Percentiles rank a stretch among this genome's conserved stretches.
These are phyloP conservation scores for Drosophila sp. DNA, from an alignment of 1,140 invertebrate genomes.

Conservation along the genomic window DNA sequence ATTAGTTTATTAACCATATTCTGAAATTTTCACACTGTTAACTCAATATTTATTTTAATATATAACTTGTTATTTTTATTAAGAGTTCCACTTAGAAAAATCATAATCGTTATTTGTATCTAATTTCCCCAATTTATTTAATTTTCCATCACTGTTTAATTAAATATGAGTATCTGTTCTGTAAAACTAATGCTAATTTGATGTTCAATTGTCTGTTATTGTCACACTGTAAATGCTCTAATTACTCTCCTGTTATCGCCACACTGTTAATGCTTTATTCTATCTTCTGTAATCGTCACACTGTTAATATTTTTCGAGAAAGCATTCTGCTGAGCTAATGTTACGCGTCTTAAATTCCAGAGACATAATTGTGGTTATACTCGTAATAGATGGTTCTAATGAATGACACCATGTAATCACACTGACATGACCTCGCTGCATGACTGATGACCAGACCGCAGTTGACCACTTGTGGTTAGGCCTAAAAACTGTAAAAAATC, in stretches of 20 bases:
- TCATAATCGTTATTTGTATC: too few species aligned
- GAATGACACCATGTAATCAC: conserved; percentile 20
- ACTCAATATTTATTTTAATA: too few species aligned
- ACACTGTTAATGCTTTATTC: not conserved
- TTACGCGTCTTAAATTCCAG: not conserved
- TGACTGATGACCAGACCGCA: conserved; percentile 5
- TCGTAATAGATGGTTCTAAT: conserved; percentile 1
- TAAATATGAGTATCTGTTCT: too few species aligned
- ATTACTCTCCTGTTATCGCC: not conserved
- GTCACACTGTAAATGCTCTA: not conserved
- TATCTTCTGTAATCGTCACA: not conserved
- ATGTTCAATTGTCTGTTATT: too few species aligned
- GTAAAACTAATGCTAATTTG: too few species aligned
- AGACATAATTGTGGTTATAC: conserved; percentile 4
- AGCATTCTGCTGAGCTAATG: not conserved
- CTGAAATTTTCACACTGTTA: too few species aligned
- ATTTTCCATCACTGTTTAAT: too few species aligned
- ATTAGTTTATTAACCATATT: too few species aligned
- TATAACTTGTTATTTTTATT: too few species aligned
- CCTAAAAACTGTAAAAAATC: conserved; percentile 51
- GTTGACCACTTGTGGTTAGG: conserved; percentile 27
- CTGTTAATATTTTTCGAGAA: not conserved
- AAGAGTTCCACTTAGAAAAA: too few species aligned
- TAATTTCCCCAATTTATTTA: too few species aligned
- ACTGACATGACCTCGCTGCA: conserved; percentile 19